Evolutionary conservation across 2,113 vertebrate genomes (phyloP).

Genomic region (Microtus montanus): DNA sequence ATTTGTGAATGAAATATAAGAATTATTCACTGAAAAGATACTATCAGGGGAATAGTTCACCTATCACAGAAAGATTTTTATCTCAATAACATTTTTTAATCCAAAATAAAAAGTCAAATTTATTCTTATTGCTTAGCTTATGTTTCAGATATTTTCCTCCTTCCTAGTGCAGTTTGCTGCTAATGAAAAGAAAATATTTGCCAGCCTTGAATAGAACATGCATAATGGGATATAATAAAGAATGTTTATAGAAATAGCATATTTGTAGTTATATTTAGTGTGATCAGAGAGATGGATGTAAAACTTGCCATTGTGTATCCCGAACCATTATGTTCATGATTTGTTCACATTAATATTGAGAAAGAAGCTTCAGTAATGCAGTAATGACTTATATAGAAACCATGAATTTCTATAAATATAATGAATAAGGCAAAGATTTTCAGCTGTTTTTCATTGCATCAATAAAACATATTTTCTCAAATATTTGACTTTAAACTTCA

Average conservation of each 20-base stretch:
- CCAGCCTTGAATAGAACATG: not conserved
- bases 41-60: not conserved
- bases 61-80: constrained; percentile 48
- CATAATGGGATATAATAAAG: not conserved
- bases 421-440: not conserved
- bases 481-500: not conserved
- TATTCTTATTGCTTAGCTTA: constrained; percentile 49
- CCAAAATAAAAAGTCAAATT: constrained; percentile 50
- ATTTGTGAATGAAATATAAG: not conserved
- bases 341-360: not conserved
- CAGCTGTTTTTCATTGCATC: not conserved
- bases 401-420: not conserved
- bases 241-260: not conserved
- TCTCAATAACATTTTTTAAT: not conserved
- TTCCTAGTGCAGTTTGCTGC: constrained; percentile 21
- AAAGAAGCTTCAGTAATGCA: not conserved
- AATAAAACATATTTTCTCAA: not conserved
- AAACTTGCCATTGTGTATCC: constrained; percentile 4
- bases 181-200: constrained; percentile 61
- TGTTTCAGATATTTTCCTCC: constrained; percentile 27
- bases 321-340: not conserved
- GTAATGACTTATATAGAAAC: not conserved
- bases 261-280: constrained; percentile 6
- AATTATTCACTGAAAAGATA: constrained; percentile 4
- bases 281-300: not conserved